Evolutionary conservation across 2,888 invertebrate genomes (phyloP).

Genomic region (Rhyacophila evoluta): DNA sequence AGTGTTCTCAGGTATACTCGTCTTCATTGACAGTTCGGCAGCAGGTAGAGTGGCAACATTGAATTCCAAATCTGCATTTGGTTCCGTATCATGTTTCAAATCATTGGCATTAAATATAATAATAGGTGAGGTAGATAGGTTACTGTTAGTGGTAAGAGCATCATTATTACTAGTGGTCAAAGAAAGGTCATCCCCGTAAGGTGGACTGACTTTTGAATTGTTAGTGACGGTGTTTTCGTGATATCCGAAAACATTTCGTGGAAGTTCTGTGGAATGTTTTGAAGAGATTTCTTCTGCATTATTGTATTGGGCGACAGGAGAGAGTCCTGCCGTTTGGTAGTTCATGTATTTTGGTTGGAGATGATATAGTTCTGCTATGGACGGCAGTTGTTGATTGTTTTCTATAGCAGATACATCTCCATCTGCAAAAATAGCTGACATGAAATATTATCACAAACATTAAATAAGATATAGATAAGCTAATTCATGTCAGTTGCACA

Average conservation of each 20-base stretch:
- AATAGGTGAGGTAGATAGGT: slow-evolving; percentile 45
- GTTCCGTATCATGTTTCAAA: slow-evolving; percentile 32
- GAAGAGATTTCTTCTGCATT: background rate
- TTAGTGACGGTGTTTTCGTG: background rate
- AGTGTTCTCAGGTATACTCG: background rate
- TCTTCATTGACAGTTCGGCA: background rate
- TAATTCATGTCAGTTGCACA: too few species aligned
- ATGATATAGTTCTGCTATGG: slow-evolving; percentile 1
- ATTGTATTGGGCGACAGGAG: background rate
- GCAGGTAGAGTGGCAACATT: background rate
- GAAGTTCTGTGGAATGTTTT: slow-evolving; percentile 26
- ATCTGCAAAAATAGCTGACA: background rate
- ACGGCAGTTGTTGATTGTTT: background rate
- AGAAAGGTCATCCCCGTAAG: background rate
- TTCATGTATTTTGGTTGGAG: background rate
- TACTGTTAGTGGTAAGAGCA: slow-evolving; percentile 33
- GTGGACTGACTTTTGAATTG: background rate
- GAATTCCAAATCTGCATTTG: slow-evolving; percentile 10
- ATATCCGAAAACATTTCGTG: background rate
- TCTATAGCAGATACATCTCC: background rate
- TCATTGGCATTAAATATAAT: slow-evolving; percentile 44
- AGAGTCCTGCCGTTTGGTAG: background rate
- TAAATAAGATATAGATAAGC: too few species aligned
- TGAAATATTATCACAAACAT: too few species aligned
- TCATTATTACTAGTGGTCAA: background rate